phyloP scores from a whole-genome alignment of 2,113 vertebrate species.

The Toxotes chatareus region DNA sequence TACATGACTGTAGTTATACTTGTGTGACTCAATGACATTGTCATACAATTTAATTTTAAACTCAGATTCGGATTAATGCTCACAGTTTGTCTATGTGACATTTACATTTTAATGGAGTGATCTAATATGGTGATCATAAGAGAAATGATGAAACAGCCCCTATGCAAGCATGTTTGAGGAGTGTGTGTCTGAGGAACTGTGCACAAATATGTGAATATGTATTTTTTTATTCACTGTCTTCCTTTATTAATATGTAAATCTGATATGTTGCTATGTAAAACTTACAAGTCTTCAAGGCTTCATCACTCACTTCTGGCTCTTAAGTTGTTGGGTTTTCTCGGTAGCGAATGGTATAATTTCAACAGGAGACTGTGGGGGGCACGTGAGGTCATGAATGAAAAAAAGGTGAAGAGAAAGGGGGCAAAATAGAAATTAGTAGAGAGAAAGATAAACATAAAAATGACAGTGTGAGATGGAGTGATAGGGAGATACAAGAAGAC shows the following conservation, averaged over 20 bases:
- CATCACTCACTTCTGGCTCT: slow-evolving; percentile 2
- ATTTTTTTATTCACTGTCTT: slow-evolving; percentile 23
- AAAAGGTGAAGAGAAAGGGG: slow-evolving; percentile 33
- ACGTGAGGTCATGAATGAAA: slow-evolving; percentile 28
- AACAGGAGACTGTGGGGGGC: neutral
- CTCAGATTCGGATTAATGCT: slow-evolving; percentile 22
- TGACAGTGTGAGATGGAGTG: slow-evolving; percentile 62
- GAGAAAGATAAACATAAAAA: slow-evolving; percentile 57
- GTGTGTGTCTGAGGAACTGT: slow-evolving; percentile 6
- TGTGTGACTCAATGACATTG: neutral
- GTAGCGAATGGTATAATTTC: slow-evolving; percentile 11
- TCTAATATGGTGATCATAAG: slow-evolving; percentile 25
- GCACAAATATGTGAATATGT: neutral
- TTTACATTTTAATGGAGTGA: slow-evolving; percentile 40
- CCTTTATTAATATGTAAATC: neutral
- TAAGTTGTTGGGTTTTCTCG: slow-evolving; percentile 15
- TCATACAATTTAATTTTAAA: slow-evolving; percentile 3
- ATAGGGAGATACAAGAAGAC: slow-evolving; percentile 63
- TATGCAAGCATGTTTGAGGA: neutral
- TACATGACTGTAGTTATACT: slow-evolving; percentile 2
- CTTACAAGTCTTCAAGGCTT: neutral
- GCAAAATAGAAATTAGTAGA: slow-evolving; percentile 61
- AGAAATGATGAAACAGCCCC: neutral
- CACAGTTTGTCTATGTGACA: slow-evolving; percentile 12
- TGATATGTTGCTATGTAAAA: neutral